Conservation (phyloP, 1,140 invertebrate species). For the Atta cephalotes region DNA sequence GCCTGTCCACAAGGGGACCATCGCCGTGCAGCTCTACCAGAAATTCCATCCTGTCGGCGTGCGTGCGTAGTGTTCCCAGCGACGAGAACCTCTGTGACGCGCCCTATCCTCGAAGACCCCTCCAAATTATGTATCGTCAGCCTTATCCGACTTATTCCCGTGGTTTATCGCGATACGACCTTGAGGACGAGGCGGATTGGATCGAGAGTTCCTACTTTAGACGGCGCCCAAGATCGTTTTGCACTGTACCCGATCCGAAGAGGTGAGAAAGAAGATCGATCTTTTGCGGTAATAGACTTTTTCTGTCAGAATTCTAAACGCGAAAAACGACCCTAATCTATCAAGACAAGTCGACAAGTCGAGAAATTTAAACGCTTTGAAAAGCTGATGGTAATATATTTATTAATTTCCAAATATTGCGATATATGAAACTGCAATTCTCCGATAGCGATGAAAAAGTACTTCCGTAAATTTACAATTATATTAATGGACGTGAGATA, state of each 20-base stretch:
- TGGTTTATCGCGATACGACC: constrained; percentile 87
- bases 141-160: constrained; percentile 83
- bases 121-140: constrained; percentile 83
- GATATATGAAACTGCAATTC: not conserved
- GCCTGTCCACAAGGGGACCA: constrained; percentile 89
- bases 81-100: constrained; percentile 94
- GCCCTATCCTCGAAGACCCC: constrained; percentile 89
- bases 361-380: not conserved
- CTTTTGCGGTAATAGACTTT: too few species aligned
- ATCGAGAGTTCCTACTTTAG: constrained; percentile 92
- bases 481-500: not conserved
- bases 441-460: too few species aligned
- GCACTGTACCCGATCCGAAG: constrained; percentile 90
- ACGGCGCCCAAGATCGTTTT: constrained; percentile 91
- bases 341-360: not conserved
- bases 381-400: not conserved
- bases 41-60: constrained; percentile 93
- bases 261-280: constrained; percentile 79
- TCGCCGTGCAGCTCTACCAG: constrained; percentile 87
- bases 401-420: not conserved
- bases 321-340: not conserved
- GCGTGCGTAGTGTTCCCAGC: constrained; percentile 93
- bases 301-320: not conserved
- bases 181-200: constrained; percentile 86
- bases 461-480: not conserved